Percentiles rank a stretch among this genome's conserved stretches.
Evolutionary conservation across 2,888 invertebrate genomes (phyloP).

Genomic region (Bugulina stolonifera): DNA sequence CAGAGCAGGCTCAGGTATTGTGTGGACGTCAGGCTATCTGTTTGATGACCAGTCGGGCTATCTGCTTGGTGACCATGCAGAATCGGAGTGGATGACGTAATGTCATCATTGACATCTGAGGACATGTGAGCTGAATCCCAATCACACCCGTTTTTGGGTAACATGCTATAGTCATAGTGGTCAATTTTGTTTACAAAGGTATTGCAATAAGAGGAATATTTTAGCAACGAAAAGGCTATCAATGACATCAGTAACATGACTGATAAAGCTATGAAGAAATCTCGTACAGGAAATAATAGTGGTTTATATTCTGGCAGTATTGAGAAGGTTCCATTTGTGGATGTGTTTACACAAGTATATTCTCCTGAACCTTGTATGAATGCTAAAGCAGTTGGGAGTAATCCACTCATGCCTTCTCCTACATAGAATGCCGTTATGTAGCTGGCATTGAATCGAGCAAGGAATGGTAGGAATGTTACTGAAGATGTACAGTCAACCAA

Average conservation of each 20-base stretch:
- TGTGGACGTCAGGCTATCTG: neutral
- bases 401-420: slow-evolving; percentile 70
- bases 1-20: slow-evolving; percentile 42
- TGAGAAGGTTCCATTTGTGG: slow-evolving; percentile 29
- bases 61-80: too few relatives aligned
- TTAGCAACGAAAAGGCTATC: slow-evolving; percentile 62
- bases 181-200: too few relatives aligned
- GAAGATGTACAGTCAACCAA: slow-evolving; percentile 79
- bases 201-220: slow-evolving; percentile 52
- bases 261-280: slow-evolving; percentile 65
- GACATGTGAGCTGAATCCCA: too few relatives aligned
- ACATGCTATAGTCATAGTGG: too few relatives aligned
- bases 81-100: too few relatives aligned
- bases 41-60: too few relatives aligned
- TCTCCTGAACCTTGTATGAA: slow-evolving; percentile 71
- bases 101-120: too few relatives aligned
- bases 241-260: slow-evolving; percentile 63
- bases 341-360: slow-evolving; percentile 45
- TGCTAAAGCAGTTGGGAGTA: slow-evolving; percentile 72
- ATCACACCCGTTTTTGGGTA: too few relatives aligned
- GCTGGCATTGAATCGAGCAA: slow-evolving; percentile 63
- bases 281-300: slow-evolving; percentile 62
- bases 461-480: slow-evolving; percentile 77
- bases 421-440: slow-evolving; percentile 76
- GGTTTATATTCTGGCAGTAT: slow-evolving; percentile 41